Conservation (phyloP, 2,888 invertebrate genomes). For the Saturnia japonica region DNA sequence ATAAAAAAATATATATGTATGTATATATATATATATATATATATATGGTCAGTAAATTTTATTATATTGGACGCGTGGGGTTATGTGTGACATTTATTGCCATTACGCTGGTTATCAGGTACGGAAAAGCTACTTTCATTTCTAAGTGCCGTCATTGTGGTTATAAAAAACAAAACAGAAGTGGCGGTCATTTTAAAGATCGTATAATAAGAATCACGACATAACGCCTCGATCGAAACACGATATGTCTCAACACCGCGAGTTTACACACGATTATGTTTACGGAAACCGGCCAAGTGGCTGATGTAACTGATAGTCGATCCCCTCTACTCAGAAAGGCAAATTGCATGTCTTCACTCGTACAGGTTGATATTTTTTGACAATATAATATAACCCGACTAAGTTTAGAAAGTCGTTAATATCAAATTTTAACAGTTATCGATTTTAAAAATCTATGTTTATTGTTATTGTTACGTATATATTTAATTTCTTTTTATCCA, state of each 20-base stretch:
- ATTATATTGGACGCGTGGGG: not conserved
- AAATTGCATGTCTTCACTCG: conserved; percentile 15
- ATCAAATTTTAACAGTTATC: not conserved
- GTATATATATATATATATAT: too few species aligned
- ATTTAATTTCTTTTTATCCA: not conserved
- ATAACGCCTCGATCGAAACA: not conserved
- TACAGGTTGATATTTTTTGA: conserved; percentile 56
- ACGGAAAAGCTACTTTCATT: not conserved
- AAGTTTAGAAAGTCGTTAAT: conserved; percentile 37
- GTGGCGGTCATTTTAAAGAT: not conserved
- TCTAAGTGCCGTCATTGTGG: not conserved
- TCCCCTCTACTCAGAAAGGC: conserved; percentile 25
- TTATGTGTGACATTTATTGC: not conserved
- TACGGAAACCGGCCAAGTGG: conserved; percentile 44
- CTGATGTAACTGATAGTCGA: conserved; percentile 50
- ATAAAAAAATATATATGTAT: too few species aligned
- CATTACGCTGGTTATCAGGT: not conserved
- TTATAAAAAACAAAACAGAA: not conserved
- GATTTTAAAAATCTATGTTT: not conserved
- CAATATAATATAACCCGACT: conserved; percentile 39
- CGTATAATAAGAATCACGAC: not conserved
- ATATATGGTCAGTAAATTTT: not conserved
- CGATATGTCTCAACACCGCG: not conserved
- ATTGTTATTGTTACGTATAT: too few species aligned
- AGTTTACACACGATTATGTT: conserved; percentile 33